Base-by-base conservation (phyloP, 2,888 invertebrate genomes). In the Scaptomyza tumidula region DNA sequence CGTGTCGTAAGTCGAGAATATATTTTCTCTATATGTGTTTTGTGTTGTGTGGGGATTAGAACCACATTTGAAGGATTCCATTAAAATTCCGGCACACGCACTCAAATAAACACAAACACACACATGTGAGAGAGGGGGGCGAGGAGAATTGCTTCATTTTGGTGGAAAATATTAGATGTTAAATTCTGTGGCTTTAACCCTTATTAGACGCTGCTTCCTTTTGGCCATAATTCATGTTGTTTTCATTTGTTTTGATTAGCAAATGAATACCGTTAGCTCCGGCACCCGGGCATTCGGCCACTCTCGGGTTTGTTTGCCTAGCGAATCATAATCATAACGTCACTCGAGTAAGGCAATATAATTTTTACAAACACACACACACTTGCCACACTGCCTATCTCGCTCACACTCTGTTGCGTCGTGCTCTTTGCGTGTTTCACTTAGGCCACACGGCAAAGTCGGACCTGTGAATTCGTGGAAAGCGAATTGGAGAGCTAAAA, bases 241-340 rank as follows among this genome's bases (percentile, higher is more conserved):
- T 88, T 87, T 88, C 86, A 86, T 87, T 87, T 87, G 89, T 84
- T 89, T 87, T 87, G 86, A 87, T 89, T 89, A 88, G 75, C 75
- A 86, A 86, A 88, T 75, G 75, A 87, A 72, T 79, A 74, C 64
- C 72, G 62, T 54, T 44, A 48, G 63, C 61, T 63, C 48, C 64
- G 62, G 56, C 71, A 61, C 27, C 53, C 46, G 60, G 59, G 56
- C 71, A 55, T 16, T 61, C 35, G 33, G 58, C 41, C 14, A 52
- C 58, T 13, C 33, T 52, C 52, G 1, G 29, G 59, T 68, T 69
- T 78, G 64, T 61, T 62, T 63, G 33, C 82, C 63, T 55, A 62
- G 66, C 78, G 68, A 78, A 86, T 86, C 63, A 61, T 74, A 74
- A 65, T 78, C 63, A 69, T 84, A 86, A 83, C 88, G 88, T 80